Base-by-base conservation (phyloP, 1,140 invertebrate species). In the Acromyrmex heyeri region DNA sequence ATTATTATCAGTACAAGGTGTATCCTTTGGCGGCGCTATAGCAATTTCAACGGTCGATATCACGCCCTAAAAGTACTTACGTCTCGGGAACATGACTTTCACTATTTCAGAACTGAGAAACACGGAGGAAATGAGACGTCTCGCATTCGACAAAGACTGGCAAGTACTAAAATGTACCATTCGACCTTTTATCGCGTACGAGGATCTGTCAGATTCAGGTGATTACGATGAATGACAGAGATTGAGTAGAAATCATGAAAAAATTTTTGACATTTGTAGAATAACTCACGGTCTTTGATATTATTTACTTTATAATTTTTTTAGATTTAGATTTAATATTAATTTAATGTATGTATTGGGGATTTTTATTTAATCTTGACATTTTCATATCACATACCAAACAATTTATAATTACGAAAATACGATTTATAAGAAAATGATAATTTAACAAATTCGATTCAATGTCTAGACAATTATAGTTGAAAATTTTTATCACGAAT, bases 1-100 rank as follows among this genome's bases (percentile, higher is more conserved):
- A 59, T 88, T 85, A 77, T 87, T 88, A 89, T 88, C 87, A 75
- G 27, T 79, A 30, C 38, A 18, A 64, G 48, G 21, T 70, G 38
- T 70, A 59, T 70, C 65, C 30, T 27, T 57, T 69, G 77, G 10
- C 16, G 50, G 34, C n/a, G 27, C 16, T 59, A 53, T 62, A 57
- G 50, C 8, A 50, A 44, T 27, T 30, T 53, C 48, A 64, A 69
- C 27, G 59, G 48, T 86, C 87, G 76, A 81, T 59, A 65, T 59
- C 21, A 24, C 61, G 59, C 18, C 4, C 57, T 24, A 34, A 88
- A 85, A 86, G 12, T 55, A 75, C 38, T 27, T 4, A 4, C 4
- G 27, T 72, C 50, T 69, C 4, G 24, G 27, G 57, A 69, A 38
- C 53, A 4, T 21, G 30, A 61, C 34, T 75, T 61, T 86, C 18